A percentile compares a stretch with the other conserved stretches of the same genome.
phyloP scores from a whole-genome alignment of 2,888 invertebrate genomes.

The Rhopalosiphum nymphaeae region DNA sequence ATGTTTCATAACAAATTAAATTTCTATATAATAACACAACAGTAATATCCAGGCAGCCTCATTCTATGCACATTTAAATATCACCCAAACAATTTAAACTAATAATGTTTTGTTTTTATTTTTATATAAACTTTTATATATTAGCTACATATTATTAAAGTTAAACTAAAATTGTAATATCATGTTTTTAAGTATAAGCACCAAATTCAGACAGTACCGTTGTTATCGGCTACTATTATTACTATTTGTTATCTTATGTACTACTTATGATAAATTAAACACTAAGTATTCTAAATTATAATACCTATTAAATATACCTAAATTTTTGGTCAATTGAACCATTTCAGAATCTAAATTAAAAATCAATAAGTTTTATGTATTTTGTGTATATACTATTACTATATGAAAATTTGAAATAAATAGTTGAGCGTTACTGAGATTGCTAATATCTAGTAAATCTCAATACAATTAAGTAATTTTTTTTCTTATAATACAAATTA shows the following conservation, averaged over 20 bases:
- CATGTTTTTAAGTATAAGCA: slow-evolving; percentile 60
- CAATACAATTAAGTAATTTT: slow-evolving; percentile 21
- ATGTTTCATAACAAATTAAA: slow-evolving; percentile 63
- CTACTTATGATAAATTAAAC: slow-evolving; percentile 19
- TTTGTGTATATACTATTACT: not conserved
- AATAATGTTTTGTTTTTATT: not conserved
- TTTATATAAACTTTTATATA: not conserved
- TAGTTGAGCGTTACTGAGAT: slow-evolving; percentile 46
- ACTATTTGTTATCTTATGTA: slow-evolving; percentile 16
- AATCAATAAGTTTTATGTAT: not conserved
- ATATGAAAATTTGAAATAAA: not conserved
- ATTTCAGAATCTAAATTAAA: not conserved
- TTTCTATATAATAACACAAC: slow-evolving; percentile 58
- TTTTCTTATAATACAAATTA: not conserved
- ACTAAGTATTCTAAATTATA: slow-evolving; percentile 22
- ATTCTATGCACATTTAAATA: slow-evolving; percentile 44
- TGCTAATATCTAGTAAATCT: slow-evolving; percentile 13
- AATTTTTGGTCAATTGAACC: not conserved
- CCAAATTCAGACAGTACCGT: slow-evolving; percentile 63
- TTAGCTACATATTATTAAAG: slow-evolving; percentile 7
- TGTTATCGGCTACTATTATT: slow-evolving; percentile 32
- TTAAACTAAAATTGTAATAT: slow-evolving; percentile 25
- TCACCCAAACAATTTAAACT: slow-evolving; percentile 52
- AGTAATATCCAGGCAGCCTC: slow-evolving; percentile 55
- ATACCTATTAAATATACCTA: not conserved